Evolutionary conservation across 2,113 vertebrate genomes (phyloP).

Genomic region (Engystomops pustulosus): DNA sequence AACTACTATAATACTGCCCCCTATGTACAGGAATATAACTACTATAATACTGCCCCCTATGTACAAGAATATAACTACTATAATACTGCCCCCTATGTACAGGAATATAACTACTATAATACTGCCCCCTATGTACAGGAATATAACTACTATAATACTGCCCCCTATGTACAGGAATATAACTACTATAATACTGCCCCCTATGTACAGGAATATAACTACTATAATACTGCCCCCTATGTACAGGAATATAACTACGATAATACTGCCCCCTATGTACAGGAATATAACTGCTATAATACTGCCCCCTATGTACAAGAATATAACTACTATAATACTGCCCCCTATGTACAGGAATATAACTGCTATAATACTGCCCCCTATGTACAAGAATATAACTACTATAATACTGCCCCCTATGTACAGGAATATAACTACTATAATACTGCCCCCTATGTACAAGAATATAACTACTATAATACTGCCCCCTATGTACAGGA

Average conservation of each 20-base stretch:
- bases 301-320: constrained; percentile 6
- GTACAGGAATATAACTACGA: constrained; percentile 5
- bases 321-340: constrained; percentile 15
- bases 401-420: constrained; percentile 8
- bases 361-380: background rate
- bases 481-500: constrained; percentile 2
- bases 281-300: constrained; percentile 12
- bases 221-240: constrained; percentile 8
- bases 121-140: constrained; percentile 2
- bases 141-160: constrained; percentile 15
- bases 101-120: constrained; percentile 15
- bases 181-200: background rate
- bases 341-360: background rate
- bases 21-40: background rate
- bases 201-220: background rate
- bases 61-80: constrained; percentile 10
- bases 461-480: constrained; percentile 18
- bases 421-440: constrained; percentile 9
- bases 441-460: background rate
- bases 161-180: background rate
- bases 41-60: constrained; percentile 8
- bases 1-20: background rate
- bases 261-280: background rate
- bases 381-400: constrained; percentile 1
- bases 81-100: background rate